These are phyloP conservation scores for Trinorchestia longiramus DNA, from an alignment of 1,140 invertebrate genomes.

Conservation along the genomic window DNA sequence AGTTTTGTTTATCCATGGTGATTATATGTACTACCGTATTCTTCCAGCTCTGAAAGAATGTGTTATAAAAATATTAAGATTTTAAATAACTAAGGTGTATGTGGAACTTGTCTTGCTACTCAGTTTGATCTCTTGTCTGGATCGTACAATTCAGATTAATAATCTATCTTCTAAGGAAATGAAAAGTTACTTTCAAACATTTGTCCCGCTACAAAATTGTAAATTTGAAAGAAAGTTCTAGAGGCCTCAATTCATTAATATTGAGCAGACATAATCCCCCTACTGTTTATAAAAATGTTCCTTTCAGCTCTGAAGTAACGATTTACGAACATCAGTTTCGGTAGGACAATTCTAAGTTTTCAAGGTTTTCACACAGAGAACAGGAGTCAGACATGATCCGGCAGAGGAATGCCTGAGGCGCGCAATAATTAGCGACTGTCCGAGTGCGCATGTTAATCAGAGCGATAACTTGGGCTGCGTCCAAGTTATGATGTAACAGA, in stretches of 20 bases:
- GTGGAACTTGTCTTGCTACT: too few relatives aligned
- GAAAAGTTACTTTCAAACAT: neutral
- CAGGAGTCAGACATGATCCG: neutral
- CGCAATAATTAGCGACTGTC: neutral
- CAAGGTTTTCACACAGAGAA: neutral
- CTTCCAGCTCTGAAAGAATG: too few relatives aligned
- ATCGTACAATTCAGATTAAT: too few relatives aligned
- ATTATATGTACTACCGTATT: too few relatives aligned
- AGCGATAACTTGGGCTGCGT: conserved; percentile 15
- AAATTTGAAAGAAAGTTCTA: neutral
- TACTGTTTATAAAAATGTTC: neutral
- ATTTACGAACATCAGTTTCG: neutral
- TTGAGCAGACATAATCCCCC: too few relatives aligned
- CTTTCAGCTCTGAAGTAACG: neutral
- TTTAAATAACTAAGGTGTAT: too few relatives aligned
- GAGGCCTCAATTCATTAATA: neutral
- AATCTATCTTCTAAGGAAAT: neutral
- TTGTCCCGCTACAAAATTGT: too few relatives aligned
- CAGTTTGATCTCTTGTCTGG: too few relatives aligned
- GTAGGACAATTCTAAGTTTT: neutral
- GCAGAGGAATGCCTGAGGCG: neutral
- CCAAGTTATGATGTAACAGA: conserved; percentile 48
- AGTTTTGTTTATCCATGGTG: too few relatives aligned
- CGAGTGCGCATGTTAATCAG: conserved; percentile 45
- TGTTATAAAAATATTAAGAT: too few relatives aligned